A percentile compares a stretch with the other conserved stretches of the same genome.
Evolutionary conservation across 2,888 invertebrate genomes (phyloP).

Genomic region (Noctuana brunneofusca): DNA sequence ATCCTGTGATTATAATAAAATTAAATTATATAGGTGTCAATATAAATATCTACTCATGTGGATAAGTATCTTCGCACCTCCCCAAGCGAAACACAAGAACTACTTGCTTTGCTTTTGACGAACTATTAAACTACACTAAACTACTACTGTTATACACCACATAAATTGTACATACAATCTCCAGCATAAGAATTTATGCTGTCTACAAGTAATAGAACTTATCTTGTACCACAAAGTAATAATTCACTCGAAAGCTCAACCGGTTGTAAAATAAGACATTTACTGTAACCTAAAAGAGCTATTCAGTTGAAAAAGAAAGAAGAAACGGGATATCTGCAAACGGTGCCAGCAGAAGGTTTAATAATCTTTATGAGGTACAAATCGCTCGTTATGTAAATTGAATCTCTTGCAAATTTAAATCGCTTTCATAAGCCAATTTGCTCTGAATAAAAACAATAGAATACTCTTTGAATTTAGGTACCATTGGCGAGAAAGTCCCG

Average conservation of each 20-base stretch:
- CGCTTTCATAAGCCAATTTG: constrained; percentile 77
- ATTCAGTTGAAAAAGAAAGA: constrained; percentile 54
- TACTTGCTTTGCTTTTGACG: too few relatives aligned
- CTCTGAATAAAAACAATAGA: constrained; percentile 73
- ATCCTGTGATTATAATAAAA: too few relatives aligned
- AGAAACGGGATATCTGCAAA: constrained; percentile 46
- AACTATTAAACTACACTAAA: too few relatives aligned
- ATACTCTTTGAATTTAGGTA: constrained; percentile 15
- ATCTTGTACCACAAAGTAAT: not conserved
- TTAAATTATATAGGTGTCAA: too few relatives aligned
- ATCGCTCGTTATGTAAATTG: constrained; percentile 81
- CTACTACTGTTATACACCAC: too few relatives aligned
- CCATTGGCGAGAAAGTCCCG: constrained; percentile 6
- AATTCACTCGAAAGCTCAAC: not conserved
- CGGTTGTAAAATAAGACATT: constrained; percentile 15
- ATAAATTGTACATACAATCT: too few relatives aligned
- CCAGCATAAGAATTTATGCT: not conserved
- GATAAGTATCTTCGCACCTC: too few relatives aligned
- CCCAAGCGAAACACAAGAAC: too few relatives aligned
- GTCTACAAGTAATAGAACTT: not conserved
- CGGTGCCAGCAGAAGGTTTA: constrained; percentile 45
- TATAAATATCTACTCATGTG: too few relatives aligned
- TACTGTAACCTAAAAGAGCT: constrained; percentile 40
- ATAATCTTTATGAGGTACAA: constrained; percentile 62
- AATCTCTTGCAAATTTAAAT: constrained; percentile 79